Conservation (phyloP, 2,797 vertebrate species). For the Acanthurus lineatus region DNA sequence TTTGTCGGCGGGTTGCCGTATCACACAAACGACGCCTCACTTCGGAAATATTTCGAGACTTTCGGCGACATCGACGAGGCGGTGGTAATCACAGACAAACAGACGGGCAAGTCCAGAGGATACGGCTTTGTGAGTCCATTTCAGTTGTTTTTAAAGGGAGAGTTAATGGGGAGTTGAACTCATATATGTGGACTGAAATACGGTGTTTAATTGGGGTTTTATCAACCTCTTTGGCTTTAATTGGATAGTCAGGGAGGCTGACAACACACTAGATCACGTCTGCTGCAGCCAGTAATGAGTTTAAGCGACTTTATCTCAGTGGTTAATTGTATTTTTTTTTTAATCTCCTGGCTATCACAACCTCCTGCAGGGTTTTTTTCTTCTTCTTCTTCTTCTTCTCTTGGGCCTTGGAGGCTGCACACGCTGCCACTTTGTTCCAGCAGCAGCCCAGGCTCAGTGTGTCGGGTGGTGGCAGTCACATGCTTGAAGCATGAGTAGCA, state of each 20-base stretch:
- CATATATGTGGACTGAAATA: not conserved
- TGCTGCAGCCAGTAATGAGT: constrained; percentile 19
- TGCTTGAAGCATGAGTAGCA: constrained; percentile 69
- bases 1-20: constrained; percentile 96
- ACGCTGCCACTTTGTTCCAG: constrained; percentile 62
- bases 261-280: constrained; percentile 4
- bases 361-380: not conserved
- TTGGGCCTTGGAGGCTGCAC: constrained; percentile 28
- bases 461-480: constrained; percentile 75
- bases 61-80: constrained; percentile 97
- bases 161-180: not conserved
- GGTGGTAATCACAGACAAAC: constrained; percentile 96
- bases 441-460: constrained; percentile 42
- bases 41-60: constrained; percentile 94
- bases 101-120: constrained; percentile 95
- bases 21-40: constrained; percentile 94
- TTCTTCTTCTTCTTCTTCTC: not conserved
- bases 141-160: not conserved
- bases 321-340: constrained; percentile 27
- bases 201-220: constrained; percentile 22
- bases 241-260: not conserved
- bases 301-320: constrained; percentile 30
- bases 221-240: constrained; percentile 29
- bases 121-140: constrained; percentile 94
- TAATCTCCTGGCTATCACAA: not conserved